A percentile compares a stretch with the other conserved stretches of the same genome.
Evolutionary conservation across 2,113 vertebrate species (phyloP).

Genomic region (Chloebia gouldiae): DNA sequence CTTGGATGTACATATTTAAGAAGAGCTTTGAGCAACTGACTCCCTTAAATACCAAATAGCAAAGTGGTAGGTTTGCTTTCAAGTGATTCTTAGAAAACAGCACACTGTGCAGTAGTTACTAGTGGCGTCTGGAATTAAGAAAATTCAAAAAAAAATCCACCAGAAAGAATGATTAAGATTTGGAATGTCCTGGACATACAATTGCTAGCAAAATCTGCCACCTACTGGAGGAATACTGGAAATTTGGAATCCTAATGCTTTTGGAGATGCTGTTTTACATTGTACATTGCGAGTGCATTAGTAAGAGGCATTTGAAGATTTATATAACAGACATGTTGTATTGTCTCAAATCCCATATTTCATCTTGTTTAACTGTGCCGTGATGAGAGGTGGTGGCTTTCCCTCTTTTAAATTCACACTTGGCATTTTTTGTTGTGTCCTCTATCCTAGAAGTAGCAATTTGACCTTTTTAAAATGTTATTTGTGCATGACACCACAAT

Average conservation of each 20-base stretch:
- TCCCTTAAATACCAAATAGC: background rate
- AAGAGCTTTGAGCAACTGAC: background rate
- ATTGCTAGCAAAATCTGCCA: background rate
- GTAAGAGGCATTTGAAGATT: background rate
- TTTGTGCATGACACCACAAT: background rate
- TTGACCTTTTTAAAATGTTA: background rate
- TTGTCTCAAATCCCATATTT: background rate
- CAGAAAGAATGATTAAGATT: background rate
- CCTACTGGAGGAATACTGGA: slow-evolving; percentile 21
- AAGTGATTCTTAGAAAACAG: background rate
- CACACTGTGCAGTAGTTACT: background rate
- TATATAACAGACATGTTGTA: background rate
- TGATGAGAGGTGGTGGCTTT: background rate
- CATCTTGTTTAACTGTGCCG: background rate
- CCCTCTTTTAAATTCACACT: background rate
- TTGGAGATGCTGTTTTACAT: background rate
- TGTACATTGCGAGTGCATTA: background rate
- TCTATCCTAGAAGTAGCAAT: background rate
- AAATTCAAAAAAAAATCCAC: background rate
- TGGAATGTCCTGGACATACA: background rate
- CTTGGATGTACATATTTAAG: background rate
- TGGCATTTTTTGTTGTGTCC: background rate
- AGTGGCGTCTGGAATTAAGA: background rate
- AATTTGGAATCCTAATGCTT: background rate
- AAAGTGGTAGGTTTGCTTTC: background rate